Conservation (phyloP, 2,888 invertebrate genomes). For the Caenorhabditis zanzibari region DNA sequence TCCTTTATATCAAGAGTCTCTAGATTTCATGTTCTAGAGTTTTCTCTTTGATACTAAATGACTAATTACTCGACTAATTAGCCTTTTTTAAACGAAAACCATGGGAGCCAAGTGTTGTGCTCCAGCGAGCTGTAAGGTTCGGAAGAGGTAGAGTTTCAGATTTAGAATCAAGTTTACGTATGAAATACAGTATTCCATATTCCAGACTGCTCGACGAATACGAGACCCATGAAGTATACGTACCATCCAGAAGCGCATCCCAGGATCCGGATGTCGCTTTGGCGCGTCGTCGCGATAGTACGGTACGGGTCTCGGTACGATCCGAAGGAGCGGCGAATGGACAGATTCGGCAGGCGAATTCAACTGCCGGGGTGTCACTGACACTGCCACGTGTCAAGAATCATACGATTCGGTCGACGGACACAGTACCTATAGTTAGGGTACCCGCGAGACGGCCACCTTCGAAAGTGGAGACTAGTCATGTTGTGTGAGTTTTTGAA, state of each 20-base stretch:
- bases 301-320: conserved; percentile 23
- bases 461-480: conserved; percentile 43
- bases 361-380: conserved; percentile 32
- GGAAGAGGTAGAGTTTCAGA: conserved; percentile 48
- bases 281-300: conserved; percentile 25
- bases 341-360: conserved; percentile 29
- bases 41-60: conserved; percentile 6
- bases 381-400: conserved; percentile 60
- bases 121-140: conserved; percentile 55
- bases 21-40: conserved; percentile 23
- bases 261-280: conserved; percentile 29
- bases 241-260: conserved; percentile 50
- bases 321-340: conserved; percentile 46
- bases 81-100: background rate
- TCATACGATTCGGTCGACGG: conserved; percentile 56
- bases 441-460: conserved; percentile 20
- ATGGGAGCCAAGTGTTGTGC: conserved; percentile 70
- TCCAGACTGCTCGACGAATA: conserved; percentile 64
- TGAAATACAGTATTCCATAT: background rate
- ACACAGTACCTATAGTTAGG: conserved; percentile 57
- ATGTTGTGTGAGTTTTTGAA: conserved; percentile 58
- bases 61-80: conserved; percentile 57
- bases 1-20: conserved; percentile 15
- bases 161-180: background rate
- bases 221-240: conserved; percentile 58